Conservation (phyloP, 2,113 vertebrate genomes). For the Callipepla californica region DNA sequence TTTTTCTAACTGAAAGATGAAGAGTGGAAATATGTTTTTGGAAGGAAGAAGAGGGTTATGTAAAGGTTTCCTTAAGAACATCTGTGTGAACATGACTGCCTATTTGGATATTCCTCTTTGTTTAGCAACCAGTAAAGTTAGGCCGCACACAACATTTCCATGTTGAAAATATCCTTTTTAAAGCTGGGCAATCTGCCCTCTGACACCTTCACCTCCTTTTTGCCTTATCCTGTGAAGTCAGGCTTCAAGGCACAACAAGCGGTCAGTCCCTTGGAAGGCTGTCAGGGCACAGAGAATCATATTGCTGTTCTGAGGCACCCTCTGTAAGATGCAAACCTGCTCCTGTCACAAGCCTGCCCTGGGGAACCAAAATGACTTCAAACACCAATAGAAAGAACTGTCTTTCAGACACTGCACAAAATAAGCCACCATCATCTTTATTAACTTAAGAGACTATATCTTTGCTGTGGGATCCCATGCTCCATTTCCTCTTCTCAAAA, state of each 20-base stretch:
- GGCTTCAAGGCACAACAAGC: background rate
- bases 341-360: background rate
- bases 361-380: background rate
- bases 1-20: slow-evolving; percentile 1
- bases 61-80: background rate
- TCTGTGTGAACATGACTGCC: background rate
- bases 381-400: background rate
- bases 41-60: background rate
- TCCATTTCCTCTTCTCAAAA: background rate
- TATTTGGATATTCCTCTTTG: background rate
- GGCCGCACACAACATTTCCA: background rate
- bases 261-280: background rate
- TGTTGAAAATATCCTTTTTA: slow-evolving; percentile 37
- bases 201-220: background rate
- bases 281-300: background rate
- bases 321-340: background rate
- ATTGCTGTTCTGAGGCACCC: background rate
- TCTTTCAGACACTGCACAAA: background rate
- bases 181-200: background rate
- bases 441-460: background rate
- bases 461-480: background rate
- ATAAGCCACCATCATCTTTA: background rate
- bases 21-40: background rate
- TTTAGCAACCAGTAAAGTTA: slow-evolving; percentile 14
- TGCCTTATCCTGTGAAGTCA: background rate